Conservation (phyloP, 2,797 vertebrate species). For the Falco cherrug region DNA sequence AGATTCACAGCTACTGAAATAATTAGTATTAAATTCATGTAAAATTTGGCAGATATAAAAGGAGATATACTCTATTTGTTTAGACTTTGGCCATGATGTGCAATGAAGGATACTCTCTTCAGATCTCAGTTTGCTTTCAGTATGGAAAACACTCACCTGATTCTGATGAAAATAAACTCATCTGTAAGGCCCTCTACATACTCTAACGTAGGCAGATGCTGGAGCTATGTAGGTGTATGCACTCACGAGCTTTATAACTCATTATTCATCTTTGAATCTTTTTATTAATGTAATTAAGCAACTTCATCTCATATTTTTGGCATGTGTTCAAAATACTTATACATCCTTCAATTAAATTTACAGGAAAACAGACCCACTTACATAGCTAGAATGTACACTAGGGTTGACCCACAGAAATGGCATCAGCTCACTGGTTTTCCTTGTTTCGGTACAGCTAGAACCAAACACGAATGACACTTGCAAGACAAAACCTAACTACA, state of each 20-base stretch:
- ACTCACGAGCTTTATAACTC: not conserved
- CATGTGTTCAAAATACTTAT: not conserved
- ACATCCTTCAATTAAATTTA: not conserved
- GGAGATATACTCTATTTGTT: not conserved
- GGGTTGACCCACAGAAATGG: not conserved
- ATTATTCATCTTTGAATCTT: not conserved
- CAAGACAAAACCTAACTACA: not conserved
- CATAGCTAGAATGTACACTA: not conserved
- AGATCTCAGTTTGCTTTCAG: not conserved
- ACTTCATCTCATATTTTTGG: not conserved
- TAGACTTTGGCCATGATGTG: not conserved
- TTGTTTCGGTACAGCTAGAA: not conserved
- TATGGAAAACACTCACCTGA: not conserved
- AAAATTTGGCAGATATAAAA: not conserved
- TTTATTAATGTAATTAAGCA: not conserved
- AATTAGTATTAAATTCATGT: not conserved
- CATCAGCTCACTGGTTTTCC: not conserved
- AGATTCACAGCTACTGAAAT: not conserved
- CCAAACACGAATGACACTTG: not conserved
- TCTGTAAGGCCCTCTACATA: not conserved
- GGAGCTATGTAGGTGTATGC: not conserved
- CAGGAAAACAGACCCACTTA: not conserved
- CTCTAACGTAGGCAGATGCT: not conserved
- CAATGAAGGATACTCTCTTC: not conserved
- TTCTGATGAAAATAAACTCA: not conserved